Percentiles rank a stretch among this genome's conserved stretches.
Conservation (phyloP, 2,113 vertebrate genomes). For the Catharus fuscescens region DNA sequence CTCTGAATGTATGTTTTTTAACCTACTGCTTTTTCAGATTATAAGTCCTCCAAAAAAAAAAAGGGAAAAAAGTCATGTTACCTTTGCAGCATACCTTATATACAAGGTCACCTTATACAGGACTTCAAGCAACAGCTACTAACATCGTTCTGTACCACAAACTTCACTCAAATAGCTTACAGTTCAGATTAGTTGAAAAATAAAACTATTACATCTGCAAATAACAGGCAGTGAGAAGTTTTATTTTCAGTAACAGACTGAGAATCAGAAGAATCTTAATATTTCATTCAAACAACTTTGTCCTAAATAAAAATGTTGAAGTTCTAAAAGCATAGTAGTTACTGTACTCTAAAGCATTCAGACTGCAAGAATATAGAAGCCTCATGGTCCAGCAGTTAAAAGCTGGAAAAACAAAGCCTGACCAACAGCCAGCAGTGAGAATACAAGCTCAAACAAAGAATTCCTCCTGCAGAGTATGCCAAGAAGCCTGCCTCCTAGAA, state of each 20-base stretch:
- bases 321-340: neutral
- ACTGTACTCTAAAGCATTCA: neutral
- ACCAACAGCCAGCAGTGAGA: neutral
- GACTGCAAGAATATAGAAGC: neutral
- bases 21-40: neutral
- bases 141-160: neutral
- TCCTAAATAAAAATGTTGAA: neutral
- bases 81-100: neutral
- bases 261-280: neutral
- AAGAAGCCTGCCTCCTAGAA: neutral
- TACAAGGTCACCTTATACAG: neutral
- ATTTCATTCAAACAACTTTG: neutral
- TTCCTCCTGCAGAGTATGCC: neutral
- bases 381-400: neutral
- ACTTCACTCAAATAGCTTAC: neutral
- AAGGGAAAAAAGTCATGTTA: neutral
- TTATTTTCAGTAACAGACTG: neutral
- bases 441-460: neutral
- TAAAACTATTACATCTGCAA: neutral
- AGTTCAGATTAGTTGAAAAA: neutral
- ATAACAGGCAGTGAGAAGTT: neutral
- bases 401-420: neutral
- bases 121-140: neutral
- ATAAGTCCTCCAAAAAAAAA: neutral
- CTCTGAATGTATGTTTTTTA: neutral